Evolutionary conservation across 2,113 vertebrate genomes (phyloP), one percentile per base, ranked within the genome.

Genomic region (Sinosuthora webbiana): DNA sequence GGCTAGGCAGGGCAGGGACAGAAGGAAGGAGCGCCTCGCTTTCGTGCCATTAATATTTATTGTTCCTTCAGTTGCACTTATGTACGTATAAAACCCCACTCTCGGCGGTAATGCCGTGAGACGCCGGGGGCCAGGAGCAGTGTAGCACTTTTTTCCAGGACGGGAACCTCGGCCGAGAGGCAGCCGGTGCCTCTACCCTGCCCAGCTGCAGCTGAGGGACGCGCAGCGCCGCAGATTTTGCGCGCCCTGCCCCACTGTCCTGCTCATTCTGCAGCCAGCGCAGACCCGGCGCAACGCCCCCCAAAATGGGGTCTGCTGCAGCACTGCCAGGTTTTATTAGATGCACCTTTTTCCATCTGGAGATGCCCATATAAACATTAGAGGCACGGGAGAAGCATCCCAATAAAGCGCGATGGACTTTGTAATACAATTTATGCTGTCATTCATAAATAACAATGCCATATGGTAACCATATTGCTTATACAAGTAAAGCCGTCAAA

Each of bases 391-490:
- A 97, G 63, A 95, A 96, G 86, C 73, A 64, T 92, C 94, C 90
- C 94, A 71, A 90, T 97, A 98, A 97, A 95, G 86, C 75, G 56
- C 96, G 67, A 67, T 94, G 94, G 95, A 96, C 93, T 96, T 92
- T 92, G 97, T 95, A 96, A 97, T 97, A 97, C 97, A 93, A 98
- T 98, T 98, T 97, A 93, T 97, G 95, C 98, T 98, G 98, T 97
- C 98, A 98, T 97, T 98, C 98, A 98, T 98, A 98, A 98, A 98
- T 98, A 98, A 98, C 96, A 97, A 93, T 96, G 97, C 97, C 98
- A 98, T 98, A 98, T 98, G 98, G 97, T 97, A 97, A 94, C 97
- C 98, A 98, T 98, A 98, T 98, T 98, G 98, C 97, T 97, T 97
- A 97, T 94, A 98, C 97, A 96, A 97, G 97, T 97, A 98, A 97